A percentile compares a stretch with the other conserved stretches of the same genome.
Evolutionary conservation across 1,140 invertebrate species (phyloP).

Genomic region (Colletes latitarsis): DNA sequence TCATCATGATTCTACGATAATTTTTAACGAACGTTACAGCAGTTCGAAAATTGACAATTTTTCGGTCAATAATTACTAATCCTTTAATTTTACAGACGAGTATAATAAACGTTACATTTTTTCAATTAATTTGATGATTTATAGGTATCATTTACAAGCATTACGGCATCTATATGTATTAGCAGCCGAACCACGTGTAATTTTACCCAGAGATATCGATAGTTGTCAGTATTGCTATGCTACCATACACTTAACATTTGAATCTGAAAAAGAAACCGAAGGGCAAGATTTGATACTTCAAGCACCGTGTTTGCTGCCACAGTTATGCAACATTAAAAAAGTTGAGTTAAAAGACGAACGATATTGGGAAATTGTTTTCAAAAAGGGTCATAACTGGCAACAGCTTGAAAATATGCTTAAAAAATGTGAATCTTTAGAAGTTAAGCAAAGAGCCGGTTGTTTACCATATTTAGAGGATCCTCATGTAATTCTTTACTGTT

Average conservation of each 20-base stretch:
- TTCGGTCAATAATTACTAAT: no score
- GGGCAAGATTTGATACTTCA: constrained; percentile 83
- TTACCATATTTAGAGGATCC: constrained; percentile 94
- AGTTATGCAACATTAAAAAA: constrained; percentile 88
- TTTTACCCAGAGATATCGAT: constrained; percentile 93
- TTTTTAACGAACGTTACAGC: no score
- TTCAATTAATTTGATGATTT: constrained; percentile 56
- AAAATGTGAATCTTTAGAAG: constrained; percentile 87
- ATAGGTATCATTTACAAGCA: constrained; percentile 96
- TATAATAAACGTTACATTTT: constrained; percentile 8
- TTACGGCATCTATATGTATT: constrained; percentile 97
- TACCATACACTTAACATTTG: constrained; percentile 85
- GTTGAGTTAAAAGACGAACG: constrained; percentile 91
- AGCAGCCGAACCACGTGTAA: constrained; percentile 92
- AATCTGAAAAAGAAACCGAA: constrained; percentile 80
- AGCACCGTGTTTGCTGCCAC: constrained; percentile 93
- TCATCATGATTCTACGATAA: no score
- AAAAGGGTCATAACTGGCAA: constrained; percentile 91
- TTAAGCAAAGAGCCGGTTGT: constrained; percentile 94
- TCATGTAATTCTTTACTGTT: constrained; percentile 77
- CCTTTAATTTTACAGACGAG: no score
- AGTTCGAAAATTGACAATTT: no score
- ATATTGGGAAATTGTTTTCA: constrained; percentile 94
- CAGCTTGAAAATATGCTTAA: constrained; percentile 88
- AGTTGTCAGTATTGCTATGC: constrained; percentile 90